phyloP scores from a whole-genome alignment of 2,113 vertebrate species.

The Delphinapterus leucas region DNA sequence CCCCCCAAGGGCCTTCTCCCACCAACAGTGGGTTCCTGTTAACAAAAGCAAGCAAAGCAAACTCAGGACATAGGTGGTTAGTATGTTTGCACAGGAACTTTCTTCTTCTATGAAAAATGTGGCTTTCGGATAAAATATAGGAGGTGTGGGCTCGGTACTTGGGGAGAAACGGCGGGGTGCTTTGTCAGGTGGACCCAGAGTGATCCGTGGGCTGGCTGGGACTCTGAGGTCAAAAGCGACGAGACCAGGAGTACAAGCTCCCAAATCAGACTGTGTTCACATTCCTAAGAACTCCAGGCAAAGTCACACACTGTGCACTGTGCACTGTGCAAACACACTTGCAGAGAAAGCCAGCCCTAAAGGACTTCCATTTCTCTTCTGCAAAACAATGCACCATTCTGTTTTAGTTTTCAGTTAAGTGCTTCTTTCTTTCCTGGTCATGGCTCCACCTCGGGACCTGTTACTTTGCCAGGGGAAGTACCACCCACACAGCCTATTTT shows the following conservation, averaged over 20 bases:
- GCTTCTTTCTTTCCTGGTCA: neutral
- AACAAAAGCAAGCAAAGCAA: fast-evolving
- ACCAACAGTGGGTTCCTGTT: fast-evolving
- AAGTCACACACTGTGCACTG: neutral
- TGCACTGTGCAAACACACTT: neutral
- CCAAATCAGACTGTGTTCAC: fast-evolving
- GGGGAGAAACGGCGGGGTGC: fast-evolving
- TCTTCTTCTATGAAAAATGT: neutral
- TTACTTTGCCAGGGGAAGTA: constrained; percentile 71
- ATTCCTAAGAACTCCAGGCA: fast-evolving
- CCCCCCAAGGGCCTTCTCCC: neutral
- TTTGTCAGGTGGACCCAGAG: neutral
- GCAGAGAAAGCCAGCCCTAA: fast-evolving
- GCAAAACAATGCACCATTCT: neutral
- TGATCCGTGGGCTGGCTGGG: fast-evolving
- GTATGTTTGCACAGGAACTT: fast-evolving
- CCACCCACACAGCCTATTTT: constrained; percentile 74
- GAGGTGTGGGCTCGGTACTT: fast-evolving
- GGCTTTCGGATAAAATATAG: neutral
- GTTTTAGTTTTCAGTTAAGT: neutral
- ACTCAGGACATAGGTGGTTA: fast-evolving
- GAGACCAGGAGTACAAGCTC: fast-evolving
- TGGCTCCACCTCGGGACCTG: constrained; percentile 34
- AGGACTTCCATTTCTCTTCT: neutral
- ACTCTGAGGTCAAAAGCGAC: neutral